These are phyloP conservation scores for Chironex yamaguchii DNA, from an alignment of 30 jellyfish, hydroid and myxozoan species.

Conservation along the genomic window DNA sequence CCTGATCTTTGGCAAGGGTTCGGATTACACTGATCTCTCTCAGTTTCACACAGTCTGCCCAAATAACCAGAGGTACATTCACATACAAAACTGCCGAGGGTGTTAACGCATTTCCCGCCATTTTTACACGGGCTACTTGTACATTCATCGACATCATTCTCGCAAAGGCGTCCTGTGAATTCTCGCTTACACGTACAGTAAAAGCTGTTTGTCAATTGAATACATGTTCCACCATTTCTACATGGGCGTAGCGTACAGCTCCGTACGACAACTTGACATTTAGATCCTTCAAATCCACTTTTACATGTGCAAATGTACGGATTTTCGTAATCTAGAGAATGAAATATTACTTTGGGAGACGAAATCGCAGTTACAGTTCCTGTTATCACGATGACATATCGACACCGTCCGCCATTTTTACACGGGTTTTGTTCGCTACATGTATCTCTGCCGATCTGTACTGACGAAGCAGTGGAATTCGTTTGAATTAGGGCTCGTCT, in stretches of 20 bases:
- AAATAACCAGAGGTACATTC: conserved; percentile 50
- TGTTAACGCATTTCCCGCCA: conserved; percentile 56
- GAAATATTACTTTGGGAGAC: conserved; percentile 55
- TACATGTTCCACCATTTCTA: conserved; percentile 68
- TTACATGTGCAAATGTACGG: conserved; percentile 62
- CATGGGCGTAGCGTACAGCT: conserved; percentile 84
- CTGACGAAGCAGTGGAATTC: conserved; percentile 6
- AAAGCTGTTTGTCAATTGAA: conserved; percentile 9
- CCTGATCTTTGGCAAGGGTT: conserved; percentile 57
- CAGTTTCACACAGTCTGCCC: conserved; percentile 75
- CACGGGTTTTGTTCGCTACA: conserved; percentile 33
- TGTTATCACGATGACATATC: not conserved
- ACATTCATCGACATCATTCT: conserved; percentile 63
- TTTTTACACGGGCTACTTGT: conserved; percentile 68
- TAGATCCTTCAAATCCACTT: conserved; percentile 78
- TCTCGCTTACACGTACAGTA: conserved; percentile 61
- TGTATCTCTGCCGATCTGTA: conserved; percentile 1
- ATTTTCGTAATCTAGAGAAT: conserved; percentile 48
- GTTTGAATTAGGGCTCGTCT: not conserved
- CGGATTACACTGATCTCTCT: conserved; percentile 70
- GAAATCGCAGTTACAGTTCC: not conserved
- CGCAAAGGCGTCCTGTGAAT: conserved; percentile 72
- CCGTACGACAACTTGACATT: conserved; percentile 59
- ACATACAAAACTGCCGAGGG: conserved; percentile 53
- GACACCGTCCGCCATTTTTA: conserved; percentile 53